A percentile compares a stretch with the other conserved stretches of the same genome.
These are phyloP conservation scores for Orius insidiosus DNA, from an alignment of 1,140 invertebrate genomes.

Conservation along the genomic window DNA sequence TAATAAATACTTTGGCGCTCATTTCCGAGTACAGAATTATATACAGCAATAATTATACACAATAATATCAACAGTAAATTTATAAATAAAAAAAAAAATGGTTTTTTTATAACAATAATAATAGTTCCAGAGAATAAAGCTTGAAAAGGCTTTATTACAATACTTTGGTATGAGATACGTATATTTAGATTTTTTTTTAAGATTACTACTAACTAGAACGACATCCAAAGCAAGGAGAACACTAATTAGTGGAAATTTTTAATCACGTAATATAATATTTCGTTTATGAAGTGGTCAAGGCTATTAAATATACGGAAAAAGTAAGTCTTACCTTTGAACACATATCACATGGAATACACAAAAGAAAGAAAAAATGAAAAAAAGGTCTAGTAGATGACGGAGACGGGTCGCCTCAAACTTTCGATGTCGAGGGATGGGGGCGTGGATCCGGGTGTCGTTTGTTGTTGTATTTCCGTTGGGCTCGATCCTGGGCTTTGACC, in stretches of 20 bases:
- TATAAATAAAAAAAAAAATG: conserved; percentile 5
- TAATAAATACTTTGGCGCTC: conserved; percentile 14
- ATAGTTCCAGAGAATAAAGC: neutral
- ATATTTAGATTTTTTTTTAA: no score
- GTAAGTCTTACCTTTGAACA: conserved; percentile 7
- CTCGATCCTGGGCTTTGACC: conserved; percentile 17
- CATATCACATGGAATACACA: conserved; percentile 6
- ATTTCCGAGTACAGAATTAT: conserved; percentile 5
- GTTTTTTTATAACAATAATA: neutral
- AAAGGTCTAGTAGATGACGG: conserved; percentile 20
- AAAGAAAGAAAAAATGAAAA: conserved; percentile 1
- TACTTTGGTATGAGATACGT: no score
- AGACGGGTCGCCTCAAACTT: conserved; percentile 20
- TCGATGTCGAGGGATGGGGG: conserved; percentile 19
- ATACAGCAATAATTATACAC: conserved; percentile 12
- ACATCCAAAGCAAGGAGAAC: neutral
- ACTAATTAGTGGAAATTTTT: neutral
- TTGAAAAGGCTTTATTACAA: conserved; percentile 2
- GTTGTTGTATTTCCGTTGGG: conserved; percentile 10
- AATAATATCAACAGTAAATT: conserved; percentile 7
- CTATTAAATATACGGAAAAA: neutral
- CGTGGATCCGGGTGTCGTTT: conserved; percentile 7
- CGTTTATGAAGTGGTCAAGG: neutral
- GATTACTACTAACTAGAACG: conserved; percentile 1
- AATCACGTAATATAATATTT: neutral